Evolutionary conservation across 2,888 invertebrate genomes (phyloP).

Genomic region (Cryptocheilus praepositus): DNA sequence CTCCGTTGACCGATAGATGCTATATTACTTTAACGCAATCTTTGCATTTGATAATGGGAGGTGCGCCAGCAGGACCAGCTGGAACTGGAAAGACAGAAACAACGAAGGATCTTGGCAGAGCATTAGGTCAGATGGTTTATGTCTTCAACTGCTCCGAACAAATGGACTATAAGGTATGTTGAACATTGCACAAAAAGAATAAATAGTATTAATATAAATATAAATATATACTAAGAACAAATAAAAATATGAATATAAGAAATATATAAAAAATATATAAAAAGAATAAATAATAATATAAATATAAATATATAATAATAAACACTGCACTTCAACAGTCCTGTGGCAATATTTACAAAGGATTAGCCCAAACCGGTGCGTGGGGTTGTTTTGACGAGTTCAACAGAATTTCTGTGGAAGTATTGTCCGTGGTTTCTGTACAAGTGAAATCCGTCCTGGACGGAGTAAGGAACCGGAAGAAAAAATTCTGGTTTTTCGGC

Average conservation of each 20-base stretch:
- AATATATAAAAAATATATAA: constrained; percentile 50
- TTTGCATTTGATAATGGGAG: constrained; percentile 94
- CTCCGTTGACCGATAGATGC: constrained; percentile 95
- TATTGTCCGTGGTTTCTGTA: constrained; percentile 95
- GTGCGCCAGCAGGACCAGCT: constrained; percentile 97
- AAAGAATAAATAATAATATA: neutral
- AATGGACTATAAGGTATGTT: constrained; percentile 92
- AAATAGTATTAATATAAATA: neutral
- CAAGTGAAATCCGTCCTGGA: constrained; percentile 92
- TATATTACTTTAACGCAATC: constrained; percentile 96
- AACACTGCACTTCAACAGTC: constrained; percentile 75
- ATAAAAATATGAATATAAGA: constrained; percentile 98
- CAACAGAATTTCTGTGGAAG: constrained; percentile 95
- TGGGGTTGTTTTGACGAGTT: constrained; percentile 99
- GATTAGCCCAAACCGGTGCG: constrained; percentile 94
- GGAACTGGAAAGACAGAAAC: constrained; percentile 98
- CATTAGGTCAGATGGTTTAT: constrained; percentile 96
- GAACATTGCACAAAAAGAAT: neutral
- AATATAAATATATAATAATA: too few relatives aligned
- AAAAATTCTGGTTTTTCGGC: constrained; percentile 89
- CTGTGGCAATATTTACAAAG: constrained; percentile 96
- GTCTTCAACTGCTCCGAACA: constrained; percentile 97
- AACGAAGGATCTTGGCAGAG: constrained; percentile 95
- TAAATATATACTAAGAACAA: too few relatives aligned
- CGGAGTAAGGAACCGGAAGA: constrained; percentile 89